Conservation (phyloP, 2,888 invertebrate genomes). For the Meganola albula region DNA sequence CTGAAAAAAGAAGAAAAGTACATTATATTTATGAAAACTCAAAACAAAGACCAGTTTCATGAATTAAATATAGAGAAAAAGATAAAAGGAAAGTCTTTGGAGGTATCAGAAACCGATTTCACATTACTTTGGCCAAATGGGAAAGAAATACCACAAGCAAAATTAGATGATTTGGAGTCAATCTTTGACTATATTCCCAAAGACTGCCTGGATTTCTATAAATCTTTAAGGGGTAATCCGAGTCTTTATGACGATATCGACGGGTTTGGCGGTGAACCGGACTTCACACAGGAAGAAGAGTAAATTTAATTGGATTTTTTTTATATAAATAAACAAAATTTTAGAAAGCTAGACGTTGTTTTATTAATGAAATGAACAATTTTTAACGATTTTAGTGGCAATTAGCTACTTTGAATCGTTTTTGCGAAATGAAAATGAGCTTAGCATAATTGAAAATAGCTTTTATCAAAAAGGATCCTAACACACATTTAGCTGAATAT, state of each 20-base stretch:
- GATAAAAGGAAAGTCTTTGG: conserved; percentile 13
- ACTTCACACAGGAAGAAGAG: conserved; percentile 5
- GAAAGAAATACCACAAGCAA: neutral
- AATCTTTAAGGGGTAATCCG: conserved; percentile 9
- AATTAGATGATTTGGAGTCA: conserved; percentile 10
- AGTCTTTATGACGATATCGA: conserved; percentile 9
- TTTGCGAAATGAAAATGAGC: conserved; percentile 8
- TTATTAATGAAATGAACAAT: conserved; percentile 4
- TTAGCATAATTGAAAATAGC: conserved; percentile 6
- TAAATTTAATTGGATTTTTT: neutral
- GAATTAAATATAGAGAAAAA: conserved; percentile 14
- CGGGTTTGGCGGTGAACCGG: conserved; percentile 6
- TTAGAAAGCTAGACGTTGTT: conserved; percentile 2
- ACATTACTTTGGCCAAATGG: conserved; percentile 12
- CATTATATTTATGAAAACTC: conserved; percentile 13
- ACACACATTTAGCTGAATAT: conserved; percentile 8
- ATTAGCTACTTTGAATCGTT: conserved; percentile 3
- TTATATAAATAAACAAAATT: conserved; percentile 3
- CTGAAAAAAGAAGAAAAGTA: conserved; percentile 11
- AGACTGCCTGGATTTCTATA: conserved; percentile 15
- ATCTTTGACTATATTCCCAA: conserved; percentile 15
- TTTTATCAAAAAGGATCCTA: conserved; percentile 9
- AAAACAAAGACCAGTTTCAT: conserved; percentile 3
- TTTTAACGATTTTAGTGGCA: conserved; percentile 3
- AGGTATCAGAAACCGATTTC: conserved; percentile 11